A percentile compares a stretch with the other conserved stretches of the same genome.
Evolutionary conservation across 2,113 vertebrate genomes (phyloP).

Genomic region (Podarcis muralis): DNA sequence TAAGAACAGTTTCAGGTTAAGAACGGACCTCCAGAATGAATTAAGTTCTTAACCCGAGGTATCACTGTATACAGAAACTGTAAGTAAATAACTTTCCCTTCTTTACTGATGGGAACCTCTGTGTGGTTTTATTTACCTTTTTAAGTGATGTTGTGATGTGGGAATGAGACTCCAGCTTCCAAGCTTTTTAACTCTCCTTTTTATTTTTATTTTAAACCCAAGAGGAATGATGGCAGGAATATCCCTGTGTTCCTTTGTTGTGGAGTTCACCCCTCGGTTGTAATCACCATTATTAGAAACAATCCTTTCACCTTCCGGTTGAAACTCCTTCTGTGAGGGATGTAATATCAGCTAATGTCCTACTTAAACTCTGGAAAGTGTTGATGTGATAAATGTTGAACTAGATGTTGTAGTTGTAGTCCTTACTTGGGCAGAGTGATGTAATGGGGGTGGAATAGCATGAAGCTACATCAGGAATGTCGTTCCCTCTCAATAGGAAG

Average conservation of each 20-base stretch:
- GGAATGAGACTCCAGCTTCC: too few relatives aligned
- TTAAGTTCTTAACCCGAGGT: too few relatives aligned
- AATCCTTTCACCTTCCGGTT: not conserved
- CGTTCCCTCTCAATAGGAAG: conserved; percentile 10
- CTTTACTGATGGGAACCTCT: too few relatives aligned
- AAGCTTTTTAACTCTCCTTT: too few relatives aligned
- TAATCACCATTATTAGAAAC: conserved; percentile 2
- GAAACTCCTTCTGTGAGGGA: not conserved
- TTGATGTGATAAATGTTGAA: conserved; percentile 42
- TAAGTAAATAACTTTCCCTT: too few relatives aligned
- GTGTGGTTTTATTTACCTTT: too few relatives aligned
- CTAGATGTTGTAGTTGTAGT: conserved; percentile 35
- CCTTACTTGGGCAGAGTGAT: conserved; percentile 40
- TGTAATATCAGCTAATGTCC: conserved; percentile 20
- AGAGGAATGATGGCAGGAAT: not conserved
- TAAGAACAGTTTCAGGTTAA: too few relatives aligned
- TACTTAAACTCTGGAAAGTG: conserved; percentile 35
- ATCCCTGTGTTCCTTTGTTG: not conserved
- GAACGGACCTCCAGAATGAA: too few relatives aligned
- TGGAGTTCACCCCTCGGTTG: not conserved
- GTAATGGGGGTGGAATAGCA: conserved; percentile 36
- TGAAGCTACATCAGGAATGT: conserved; percentile 36
- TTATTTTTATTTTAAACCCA: too few relatives aligned
- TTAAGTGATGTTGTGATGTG: too few relatives aligned
- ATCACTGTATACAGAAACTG: too few relatives aligned